Evolutionary conservation across 2,797 vertebrate genomes (phyloP).

Genomic region (Zenarchopterus dispar): DNA sequence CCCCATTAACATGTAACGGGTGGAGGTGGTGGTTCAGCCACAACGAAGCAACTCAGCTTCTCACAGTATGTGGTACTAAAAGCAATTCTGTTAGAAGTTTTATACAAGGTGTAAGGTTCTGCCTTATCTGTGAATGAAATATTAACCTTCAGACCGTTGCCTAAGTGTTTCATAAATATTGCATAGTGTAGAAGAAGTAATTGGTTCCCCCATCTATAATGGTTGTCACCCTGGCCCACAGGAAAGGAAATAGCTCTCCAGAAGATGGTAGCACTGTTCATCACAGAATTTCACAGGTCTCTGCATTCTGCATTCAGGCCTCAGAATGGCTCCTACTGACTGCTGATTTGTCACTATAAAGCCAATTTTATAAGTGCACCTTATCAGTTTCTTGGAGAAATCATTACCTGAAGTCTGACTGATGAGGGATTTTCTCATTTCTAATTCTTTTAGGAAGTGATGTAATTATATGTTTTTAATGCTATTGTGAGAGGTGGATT

Average conservation of each 20-base stretch:
- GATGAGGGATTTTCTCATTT: constrained; percentile 1
- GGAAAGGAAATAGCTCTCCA: constrained; percentile 40
- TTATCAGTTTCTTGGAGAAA: constrained; percentile 30
- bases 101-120: constrained; percentile 66
- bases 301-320: constrained; percentile 26
- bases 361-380: constrained; percentile 34
- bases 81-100: constrained; percentile 65
- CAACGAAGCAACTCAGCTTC: constrained; percentile 50
- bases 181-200: constrained; percentile 82
- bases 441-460: constrained; percentile 15
- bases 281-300: constrained; percentile 53
- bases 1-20: constrained; percentile 27
- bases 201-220: constrained; percentile 81
- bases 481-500: constrained; percentile 5
- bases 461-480: constrained; percentile 11
- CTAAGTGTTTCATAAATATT: constrained; percentile 87
- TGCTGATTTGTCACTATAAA: constrained; percentile 43
- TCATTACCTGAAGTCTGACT: constrained; percentile 24
- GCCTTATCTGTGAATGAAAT: constrained; percentile 80
- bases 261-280: constrained; percentile 31
- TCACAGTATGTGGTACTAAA: constrained; percentile 44
- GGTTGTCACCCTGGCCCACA: constrained; percentile 70
- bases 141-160: constrained; percentile 78
- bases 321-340: constrained; percentile 44
- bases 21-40: constrained; percentile 10